phyloP scores from a whole-genome alignment of 2,888 invertebrate genomes.

The Ferrisia virgata region DNA sequence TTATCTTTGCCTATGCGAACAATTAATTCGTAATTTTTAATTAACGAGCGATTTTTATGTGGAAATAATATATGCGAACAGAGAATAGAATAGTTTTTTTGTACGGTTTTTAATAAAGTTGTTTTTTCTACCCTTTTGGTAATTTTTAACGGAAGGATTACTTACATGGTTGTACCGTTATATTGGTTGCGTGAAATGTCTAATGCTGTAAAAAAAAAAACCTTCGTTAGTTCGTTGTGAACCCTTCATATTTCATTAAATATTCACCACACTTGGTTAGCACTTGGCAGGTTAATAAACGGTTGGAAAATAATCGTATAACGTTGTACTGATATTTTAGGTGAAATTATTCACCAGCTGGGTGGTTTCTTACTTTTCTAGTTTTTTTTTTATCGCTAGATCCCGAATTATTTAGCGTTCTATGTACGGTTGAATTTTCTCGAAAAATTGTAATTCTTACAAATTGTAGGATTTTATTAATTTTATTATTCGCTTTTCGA shows the following conservation, averaged over 20 bases:
- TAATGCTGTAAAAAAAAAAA: background rate
- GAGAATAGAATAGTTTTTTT: background rate
- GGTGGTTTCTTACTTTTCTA: background rate
- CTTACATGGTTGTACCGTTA: background rate
- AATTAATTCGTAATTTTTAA: slow-evolving; percentile 3
- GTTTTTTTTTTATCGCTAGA: background rate
- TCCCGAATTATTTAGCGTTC: background rate
- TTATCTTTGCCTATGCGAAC: background rate
- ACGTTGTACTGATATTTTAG: background rate
- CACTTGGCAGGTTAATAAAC: slow-evolving; percentile 5
- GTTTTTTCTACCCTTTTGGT: background rate
- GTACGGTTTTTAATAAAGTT: background rate
- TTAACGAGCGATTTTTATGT: background rate
- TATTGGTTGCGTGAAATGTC: background rate
- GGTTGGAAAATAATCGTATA: background rate
- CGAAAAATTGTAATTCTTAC: too few species aligned
- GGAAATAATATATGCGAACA: background rate
- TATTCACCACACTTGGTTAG: slow-evolving; percentile 13
- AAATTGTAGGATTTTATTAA: too few species aligned
- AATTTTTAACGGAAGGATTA: background rate
- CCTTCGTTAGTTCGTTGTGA: background rate
- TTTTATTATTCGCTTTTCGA: too few species aligned
- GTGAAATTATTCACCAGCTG: background rate
- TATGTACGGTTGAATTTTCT: background rate
- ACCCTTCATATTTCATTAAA: slow-evolving; percentile 19